Evolutionary conservation across 2,888 invertebrate genomes (phyloP), one percentile per base, ranked within the genome.

Genomic region (Brenthis ino): DNA sequence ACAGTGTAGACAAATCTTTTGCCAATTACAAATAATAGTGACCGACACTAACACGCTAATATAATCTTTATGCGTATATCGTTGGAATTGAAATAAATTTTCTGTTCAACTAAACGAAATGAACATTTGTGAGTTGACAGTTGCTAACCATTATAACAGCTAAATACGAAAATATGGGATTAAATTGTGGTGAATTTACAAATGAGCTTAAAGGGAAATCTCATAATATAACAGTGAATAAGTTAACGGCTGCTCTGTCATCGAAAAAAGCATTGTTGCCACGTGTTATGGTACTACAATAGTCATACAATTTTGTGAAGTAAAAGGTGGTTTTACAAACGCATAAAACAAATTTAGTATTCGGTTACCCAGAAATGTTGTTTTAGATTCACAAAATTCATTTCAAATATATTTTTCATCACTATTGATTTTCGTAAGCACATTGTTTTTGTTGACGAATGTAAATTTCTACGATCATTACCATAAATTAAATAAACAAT

Each of bases 211-310:
- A 81, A 77, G 80, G 80, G 66, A 82, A 82, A 83, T 82, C 82
- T 65, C 80, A 83, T 81, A 43, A 43, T 43, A 43, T 43, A 11
- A 43, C 11, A 73, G 79, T 80, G 80, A 81, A 81, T 78, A 79
- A 80, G 82, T 78, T 28, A 1, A 50, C 60, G 50, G 60, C 60
- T 60, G 58, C 4, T 11, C 48, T n/a, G n/a, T 3, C n/a, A 50
- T 50, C n/a, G n/a, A 1, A 28, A n/a, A 76, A 77, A 80, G 79
- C 16, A 80, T 81, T 81, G 80, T 83, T 81, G 85, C 80, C 89
- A 88, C 89, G 90, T 87, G 90, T 85, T 85, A 84, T 83, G 11
- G 28, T 79, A 80, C 78, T 80, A 88, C 88, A 88, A 89, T 85
- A 85, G 82, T 80, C 85, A 88, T 87, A 88, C 87, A 86, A 85